Percentiles rank a stretch among this genome's conserved stretches.
These are phyloP conservation scores for Myrmecobius fasciatus DNA, from an alignment of 2,113 vertebrate genomes.

Conservation along the genomic window DNA sequence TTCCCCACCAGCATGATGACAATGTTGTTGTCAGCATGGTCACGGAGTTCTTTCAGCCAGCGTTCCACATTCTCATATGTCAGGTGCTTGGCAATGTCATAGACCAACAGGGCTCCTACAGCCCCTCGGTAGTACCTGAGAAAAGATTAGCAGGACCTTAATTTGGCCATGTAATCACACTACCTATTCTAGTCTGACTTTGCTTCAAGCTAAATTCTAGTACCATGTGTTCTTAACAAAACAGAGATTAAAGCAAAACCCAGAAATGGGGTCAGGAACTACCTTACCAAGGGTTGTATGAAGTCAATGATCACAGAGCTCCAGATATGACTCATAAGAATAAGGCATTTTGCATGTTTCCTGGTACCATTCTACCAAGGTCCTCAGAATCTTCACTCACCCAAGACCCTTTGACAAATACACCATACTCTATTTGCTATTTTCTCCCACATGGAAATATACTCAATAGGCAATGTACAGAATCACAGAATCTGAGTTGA, in stretches of 20 bases:
- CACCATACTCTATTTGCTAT: not conserved
- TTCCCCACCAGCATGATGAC: constrained; percentile 99
- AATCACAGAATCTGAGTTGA: not conserved
- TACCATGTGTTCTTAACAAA: not conserved
- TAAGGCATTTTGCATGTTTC: not conserved
- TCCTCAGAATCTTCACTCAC: not conserved
- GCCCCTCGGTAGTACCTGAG: constrained; percentile 94
- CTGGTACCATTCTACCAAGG: not conserved
- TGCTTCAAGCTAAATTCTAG: not conserved
- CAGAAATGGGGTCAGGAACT: not conserved
- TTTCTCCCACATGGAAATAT: not conserved
- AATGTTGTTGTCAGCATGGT: constrained; percentile 97
- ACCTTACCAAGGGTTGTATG: not conserved
- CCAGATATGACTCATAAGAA: not conserved
- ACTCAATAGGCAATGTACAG: not conserved
- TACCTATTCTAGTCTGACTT: not conserved
- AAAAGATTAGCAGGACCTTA: not conserved
- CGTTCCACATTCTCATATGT: constrained; percentile 97
- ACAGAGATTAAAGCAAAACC: not conserved
- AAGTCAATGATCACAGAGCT: not conserved
- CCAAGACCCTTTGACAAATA: not conserved
- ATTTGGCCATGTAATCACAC: not conserved
- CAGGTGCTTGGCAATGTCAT: constrained; percentile 97
- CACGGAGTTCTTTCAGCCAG: constrained; percentile 98
- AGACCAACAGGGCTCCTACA: constrained; percentile 94